A percentile compares a stretch with the other conserved stretches of the same genome.
phyloP scores from a whole-genome alignment of 2,113 vertebrate species.

The Oreotrochilus melanogaster region DNA sequence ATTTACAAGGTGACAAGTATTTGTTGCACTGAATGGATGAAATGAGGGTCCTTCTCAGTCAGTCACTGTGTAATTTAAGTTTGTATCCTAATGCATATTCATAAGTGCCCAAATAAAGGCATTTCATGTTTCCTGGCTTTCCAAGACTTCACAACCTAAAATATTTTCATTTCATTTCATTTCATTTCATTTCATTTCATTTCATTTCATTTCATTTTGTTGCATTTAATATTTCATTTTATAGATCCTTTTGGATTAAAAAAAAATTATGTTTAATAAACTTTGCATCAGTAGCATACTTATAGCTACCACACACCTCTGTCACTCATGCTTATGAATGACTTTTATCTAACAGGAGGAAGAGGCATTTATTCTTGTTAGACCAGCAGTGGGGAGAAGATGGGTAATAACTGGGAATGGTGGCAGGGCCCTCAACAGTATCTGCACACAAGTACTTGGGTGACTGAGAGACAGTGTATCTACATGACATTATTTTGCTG shows the following conservation, averaged over 20 bases:
- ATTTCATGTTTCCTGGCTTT: not conserved
- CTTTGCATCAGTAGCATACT: not conserved
- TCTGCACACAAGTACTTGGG: not conserved
- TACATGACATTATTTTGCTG: not conserved
- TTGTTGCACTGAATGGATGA: not conserved
- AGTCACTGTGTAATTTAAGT: conserved; percentile 1
- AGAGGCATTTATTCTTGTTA: not conserved
- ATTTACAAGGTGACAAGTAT: not conserved
- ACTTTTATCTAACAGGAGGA: not conserved
- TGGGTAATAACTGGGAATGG: not conserved
- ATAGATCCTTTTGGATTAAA: not conserved
- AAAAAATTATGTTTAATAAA: not conserved
- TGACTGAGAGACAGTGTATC: not conserved
- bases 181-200: too few relatives aligned
- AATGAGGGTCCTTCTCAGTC: not conserved
- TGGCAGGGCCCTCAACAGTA: not conserved
- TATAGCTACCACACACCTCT: not conserved
- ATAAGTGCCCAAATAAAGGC: not conserved
- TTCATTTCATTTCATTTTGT: conserved; percentile 25
- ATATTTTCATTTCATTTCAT: conserved; percentile 18
- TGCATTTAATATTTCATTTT: too few relatives aligned
- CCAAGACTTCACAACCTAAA: not conserved
- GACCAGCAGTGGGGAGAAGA: not conserved
- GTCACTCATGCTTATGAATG: not conserved
- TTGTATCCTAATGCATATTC: conserved; percentile 3